Percentiles rank a stretch among this genome's conserved stretches.
phyloP scores from a whole-genome alignment of 92 coral and sea anemone species.

The Micromussa lordhowensis region DNA sequence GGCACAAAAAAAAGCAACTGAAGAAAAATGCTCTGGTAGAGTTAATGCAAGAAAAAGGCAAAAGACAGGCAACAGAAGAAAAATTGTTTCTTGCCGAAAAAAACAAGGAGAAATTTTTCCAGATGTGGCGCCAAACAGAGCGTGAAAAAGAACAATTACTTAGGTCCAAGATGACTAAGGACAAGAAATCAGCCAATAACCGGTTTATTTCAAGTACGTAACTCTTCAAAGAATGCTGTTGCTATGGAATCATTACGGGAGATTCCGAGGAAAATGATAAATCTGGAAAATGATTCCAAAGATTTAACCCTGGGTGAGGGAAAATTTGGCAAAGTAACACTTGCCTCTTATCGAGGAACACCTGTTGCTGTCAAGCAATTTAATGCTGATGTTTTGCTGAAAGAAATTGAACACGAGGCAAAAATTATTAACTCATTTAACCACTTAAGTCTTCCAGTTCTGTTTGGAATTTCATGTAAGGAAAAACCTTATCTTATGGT shows the following conservation, averaged over 20 bases:
- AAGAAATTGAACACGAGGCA: slow-evolving; percentile 43
- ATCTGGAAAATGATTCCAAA: slow-evolving; percentile 9
- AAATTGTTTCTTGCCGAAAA: slow-evolving; percentile 6
- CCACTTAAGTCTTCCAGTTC: slow-evolving; percentile 30
- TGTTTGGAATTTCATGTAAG: slow-evolving; percentile 15
- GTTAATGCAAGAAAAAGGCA: slow-evolving; percentile 18
- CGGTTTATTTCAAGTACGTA: neutral
- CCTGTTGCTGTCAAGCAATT: slow-evolving; percentile 23
- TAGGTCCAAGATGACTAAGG: neutral
- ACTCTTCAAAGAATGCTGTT: slow-evolving; percentile 4
- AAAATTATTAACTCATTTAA: slow-evolving; percentile 25
- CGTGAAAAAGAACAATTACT: slow-evolving; percentile 17
- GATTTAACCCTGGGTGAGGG: too few species aligned
- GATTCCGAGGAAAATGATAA: neutral
- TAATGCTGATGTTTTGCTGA: neutral
- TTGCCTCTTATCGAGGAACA: too few species aligned
- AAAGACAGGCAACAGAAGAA: slow-evolving; percentile 22
- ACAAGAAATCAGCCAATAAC: slow-evolving; percentile 10
- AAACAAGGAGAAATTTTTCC: slow-evolving; percentile 15
- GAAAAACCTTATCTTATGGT: slow-evolving; percentile 4
- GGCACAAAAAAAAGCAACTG: slow-evolving; percentile 5
- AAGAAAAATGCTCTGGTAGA: slow-evolving; percentile 9
- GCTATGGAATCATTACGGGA: neutral
- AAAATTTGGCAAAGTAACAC: too few species aligned
- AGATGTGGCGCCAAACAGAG: slow-evolving; percentile 29